Conservation (phyloP, 2,797 vertebrate species). For the Clarias pachynema region DNA sequence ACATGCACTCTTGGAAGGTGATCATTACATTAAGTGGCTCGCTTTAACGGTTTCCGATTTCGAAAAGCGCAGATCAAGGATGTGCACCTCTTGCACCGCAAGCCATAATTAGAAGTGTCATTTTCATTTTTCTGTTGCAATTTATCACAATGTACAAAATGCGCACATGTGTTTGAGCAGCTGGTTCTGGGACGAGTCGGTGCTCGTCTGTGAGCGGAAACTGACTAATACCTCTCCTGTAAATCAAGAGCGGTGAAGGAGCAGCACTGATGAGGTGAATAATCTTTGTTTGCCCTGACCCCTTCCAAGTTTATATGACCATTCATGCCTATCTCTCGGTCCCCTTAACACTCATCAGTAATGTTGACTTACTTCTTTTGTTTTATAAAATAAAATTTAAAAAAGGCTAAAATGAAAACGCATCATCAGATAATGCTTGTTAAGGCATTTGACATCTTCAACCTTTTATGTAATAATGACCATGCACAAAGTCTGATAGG, state of each 20-base stretch:
- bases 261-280: not conserved
- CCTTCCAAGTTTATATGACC: not conserved
- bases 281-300: not conserved
- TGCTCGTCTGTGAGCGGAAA: constrained; percentile 12
- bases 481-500: not conserved
- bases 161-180: constrained; percentile 17
- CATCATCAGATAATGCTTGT: constrained; percentile 4
- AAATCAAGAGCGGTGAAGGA: not conserved
- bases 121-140: constrained; percentile 16
- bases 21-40: no score
- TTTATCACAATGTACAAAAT: not conserved
- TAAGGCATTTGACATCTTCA: not conserved
- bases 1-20: not conserved
- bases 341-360: not conserved
- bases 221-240: not conserved
- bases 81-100: not conserved
- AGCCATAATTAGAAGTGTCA: constrained; percentile 17
- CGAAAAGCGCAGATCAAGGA: not conserved
- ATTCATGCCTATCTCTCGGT: not conserved
- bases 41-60: not conserved
- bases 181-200: not conserved
- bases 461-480: not conserved
- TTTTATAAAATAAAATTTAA: not conserved
- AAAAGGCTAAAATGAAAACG: constrained; percentile 3
- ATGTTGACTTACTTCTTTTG: no score